Base-by-base conservation (phyloP, 2,113 vertebrate genomes). In the Regulus satrapa region DNA sequence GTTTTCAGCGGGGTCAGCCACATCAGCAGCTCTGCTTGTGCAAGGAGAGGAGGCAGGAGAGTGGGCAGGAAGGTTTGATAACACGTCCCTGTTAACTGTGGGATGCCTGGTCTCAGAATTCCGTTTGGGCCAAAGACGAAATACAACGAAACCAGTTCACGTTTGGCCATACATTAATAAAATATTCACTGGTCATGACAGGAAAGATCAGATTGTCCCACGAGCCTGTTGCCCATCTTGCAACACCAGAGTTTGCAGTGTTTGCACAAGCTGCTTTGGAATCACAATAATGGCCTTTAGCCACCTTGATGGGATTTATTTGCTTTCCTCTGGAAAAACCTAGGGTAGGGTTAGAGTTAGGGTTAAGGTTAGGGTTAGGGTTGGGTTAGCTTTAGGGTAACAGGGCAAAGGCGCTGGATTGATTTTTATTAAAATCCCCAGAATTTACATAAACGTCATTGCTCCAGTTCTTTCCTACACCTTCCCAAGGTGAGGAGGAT, bases 1-100 rank as follows among this genome's bases (percentile, higher is more conserved):
- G 7, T 73, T 84, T 48, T 11, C 16, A 54, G 34, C 2, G 0
- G 2, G n/a, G 14, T 13, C 12, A 40, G 61, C 51, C 49, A 1
- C 16, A 55, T 23, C 41, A 31, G 24, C 14, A 55, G 43, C 21
- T 61, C 52, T 40, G 49, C n/a, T 46, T 10, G 26, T n/a, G 31
- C 41, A 24, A 41, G 72, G 84, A 56, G 15, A 56, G 34, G 54
- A 52, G 41, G 12, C 31, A 1, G 18, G 1, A 16, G 49, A 18
- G 36, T 4, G 19, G 14, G 25, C 46, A 61, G 4, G 68, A 34
- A 59, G 34, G 13, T 18, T 29, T 34, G n/a, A 7, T 8, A 28
- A 14, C 1, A 0, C 32, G 75, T 64, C 54, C 38, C 36, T 36
- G 12, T 17, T 28, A 29, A 20, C 18, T 4, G 0, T 8, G 76